A percentile compares a stretch with the other conserved stretches of the same genome.
These are phyloP conservation scores for Eucriotettix oculatus DNA, from an alignment of 2,888 invertebrate species.

Conservation along the genomic window DNA sequence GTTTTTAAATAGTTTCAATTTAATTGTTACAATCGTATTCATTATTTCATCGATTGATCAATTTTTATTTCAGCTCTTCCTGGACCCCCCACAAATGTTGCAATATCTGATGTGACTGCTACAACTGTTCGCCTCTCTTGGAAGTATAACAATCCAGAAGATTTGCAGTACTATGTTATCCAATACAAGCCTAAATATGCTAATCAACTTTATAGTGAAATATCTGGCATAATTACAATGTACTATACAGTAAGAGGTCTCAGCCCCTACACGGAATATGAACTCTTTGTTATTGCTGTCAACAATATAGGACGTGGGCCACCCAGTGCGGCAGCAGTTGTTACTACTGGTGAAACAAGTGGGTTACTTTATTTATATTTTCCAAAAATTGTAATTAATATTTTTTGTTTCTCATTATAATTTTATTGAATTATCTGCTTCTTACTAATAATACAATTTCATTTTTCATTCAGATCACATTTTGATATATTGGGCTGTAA, in stretches of 20 bases:
- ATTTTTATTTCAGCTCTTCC: constrained; percentile 59
- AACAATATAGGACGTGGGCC: constrained; percentile 88
- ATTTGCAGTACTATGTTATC: constrained; percentile 89
- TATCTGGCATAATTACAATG: constrained; percentile 82
- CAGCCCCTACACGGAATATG: constrained; percentile 90
- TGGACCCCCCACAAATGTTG: constrained; percentile 74
- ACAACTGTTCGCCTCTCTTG: constrained; percentile 84
- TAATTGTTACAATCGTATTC: too few relatives aligned
- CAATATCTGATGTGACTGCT: constrained; percentile 84
- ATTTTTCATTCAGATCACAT: too few relatives aligned
- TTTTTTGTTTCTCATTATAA: background rate
- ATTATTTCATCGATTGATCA: background rate
- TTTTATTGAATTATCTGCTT: background rate
- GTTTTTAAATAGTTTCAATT: too few relatives aligned
- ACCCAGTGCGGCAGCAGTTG: constrained; percentile 71
- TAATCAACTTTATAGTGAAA: constrained; percentile 80
- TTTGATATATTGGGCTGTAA: too few relatives aligned
- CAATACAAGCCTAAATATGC: constrained; percentile 93
- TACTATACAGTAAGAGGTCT: constrained; percentile 80
- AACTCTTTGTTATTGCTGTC: constrained; percentile 88
- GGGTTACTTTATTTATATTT: constrained; percentile 23
- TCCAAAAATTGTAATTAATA: background rate
- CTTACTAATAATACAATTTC: too few relatives aligned
- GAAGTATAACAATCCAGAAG: constrained; percentile 78
- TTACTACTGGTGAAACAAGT: constrained; percentile 96